Conservation (phyloP, 2,888 invertebrate species). For the Oegoconia quadripuncta region DNA sequence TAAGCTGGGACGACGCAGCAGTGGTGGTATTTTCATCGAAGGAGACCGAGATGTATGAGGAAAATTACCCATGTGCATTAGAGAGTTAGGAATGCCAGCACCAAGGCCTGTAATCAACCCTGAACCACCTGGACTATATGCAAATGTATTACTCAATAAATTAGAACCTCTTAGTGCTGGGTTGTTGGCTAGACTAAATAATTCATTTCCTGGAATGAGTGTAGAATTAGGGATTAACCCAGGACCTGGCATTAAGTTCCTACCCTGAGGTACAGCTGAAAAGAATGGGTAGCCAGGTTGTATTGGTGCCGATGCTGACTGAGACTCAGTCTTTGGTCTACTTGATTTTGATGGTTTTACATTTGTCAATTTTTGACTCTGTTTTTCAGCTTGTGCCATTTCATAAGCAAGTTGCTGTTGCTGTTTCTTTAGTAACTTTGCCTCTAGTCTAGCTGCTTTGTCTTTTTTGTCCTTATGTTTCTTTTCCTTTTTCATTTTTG, state of each 20-base stretch:
- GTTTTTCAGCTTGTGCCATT: slow-evolving; percentile 61
- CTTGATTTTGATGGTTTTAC: slow-evolving; percentile 55
- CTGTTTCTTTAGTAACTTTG: slow-evolving; percentile 68
- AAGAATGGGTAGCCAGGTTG: slow-evolving; percentile 71
- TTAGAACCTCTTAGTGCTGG: slow-evolving; percentile 68
- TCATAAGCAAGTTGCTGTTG: slow-evolving; percentile 66
- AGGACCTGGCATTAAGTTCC: slow-evolving; percentile 77
- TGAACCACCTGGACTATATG: slow-evolving; percentile 75
- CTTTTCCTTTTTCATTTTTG: slow-evolving; percentile 80
- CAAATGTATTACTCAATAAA: slow-evolving; percentile 73
- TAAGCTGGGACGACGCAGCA: slow-evolving; percentile 79
- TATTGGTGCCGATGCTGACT: slow-evolving; percentile 57
- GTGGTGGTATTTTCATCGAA: slow-evolving; percentile 77
- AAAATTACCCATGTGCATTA: slow-evolving; percentile 72
- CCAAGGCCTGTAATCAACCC: slow-evolving; percentile 80
- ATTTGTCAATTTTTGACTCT: slow-evolving; percentile 52
- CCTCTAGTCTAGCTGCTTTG: slow-evolving; percentile 66
- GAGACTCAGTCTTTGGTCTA: slow-evolving; percentile 64
- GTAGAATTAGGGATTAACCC: slow-evolving; percentile 69
- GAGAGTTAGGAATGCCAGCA: slow-evolving; percentile 69
- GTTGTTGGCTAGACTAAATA: slow-evolving; percentile 64
- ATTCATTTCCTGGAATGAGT: slow-evolving; percentile 68
- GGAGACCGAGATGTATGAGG: slow-evolving; percentile 80
- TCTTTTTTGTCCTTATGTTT: slow-evolving; percentile 76
- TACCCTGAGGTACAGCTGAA: slow-evolving; percentile 64